Evolutionary conservation across 2,888 invertebrate genomes (phyloP).

Genomic region (Hirtodrosophila alboralis): DNA sequence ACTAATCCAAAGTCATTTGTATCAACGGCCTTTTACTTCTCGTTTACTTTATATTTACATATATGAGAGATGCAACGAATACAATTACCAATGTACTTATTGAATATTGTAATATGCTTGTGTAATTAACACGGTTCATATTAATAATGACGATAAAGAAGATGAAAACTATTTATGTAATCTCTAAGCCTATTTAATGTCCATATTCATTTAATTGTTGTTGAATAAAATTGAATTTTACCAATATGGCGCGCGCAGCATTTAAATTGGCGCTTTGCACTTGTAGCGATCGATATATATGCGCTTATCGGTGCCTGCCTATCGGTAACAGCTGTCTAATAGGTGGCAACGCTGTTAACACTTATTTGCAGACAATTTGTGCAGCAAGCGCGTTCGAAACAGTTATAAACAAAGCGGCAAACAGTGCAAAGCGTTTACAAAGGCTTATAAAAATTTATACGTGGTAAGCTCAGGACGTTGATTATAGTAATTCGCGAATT

Average conservation of each 20-base stretch:
- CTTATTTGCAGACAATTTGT: slow-evolving; percentile 11
- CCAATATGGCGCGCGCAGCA: slow-evolving; percentile 28
- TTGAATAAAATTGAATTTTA: slow-evolving; percentile 74
- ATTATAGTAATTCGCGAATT: slow-evolving; percentile 9
- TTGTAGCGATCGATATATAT: slow-evolving; percentile 19
- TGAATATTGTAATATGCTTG: slow-evolving; percentile 68
- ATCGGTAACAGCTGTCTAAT: too few species aligned
- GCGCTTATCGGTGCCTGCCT: slow-evolving; percentile 19
- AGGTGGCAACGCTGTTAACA: slow-evolving; percentile 36
- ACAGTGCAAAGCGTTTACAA: slow-evolving; percentile 38
- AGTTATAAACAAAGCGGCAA: slow-evolving; percentile 58
- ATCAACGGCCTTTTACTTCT: slow-evolving; percentile 78
- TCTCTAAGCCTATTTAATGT: slow-evolving; percentile 77
- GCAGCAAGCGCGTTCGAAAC: slow-evolving; percentile 25
- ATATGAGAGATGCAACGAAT: slow-evolving; percentile 69
- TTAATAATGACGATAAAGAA: slow-evolving; percentile 39
- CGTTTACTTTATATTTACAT: slow-evolving; percentile 69
- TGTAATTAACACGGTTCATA: slow-evolving; percentile 46
- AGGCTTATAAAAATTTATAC: slow-evolving; percentile 2
- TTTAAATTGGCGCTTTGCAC: slow-evolving; percentile 16
- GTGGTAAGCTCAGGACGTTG: slow-evolving; percentile 44
- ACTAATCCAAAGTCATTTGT: slow-evolving; percentile 76
- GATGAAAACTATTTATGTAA: slow-evolving; percentile 74
- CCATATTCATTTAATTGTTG: slow-evolving; percentile 77
- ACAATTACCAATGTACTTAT: slow-evolving; percentile 76